Percentiles rank a stretch among this genome's conserved stretches.
These are phyloP conservation scores for Platichthys stellatus DNA, from an alignment of 2,113 vertebrate genomes.

Conservation along the genomic window DNA sequence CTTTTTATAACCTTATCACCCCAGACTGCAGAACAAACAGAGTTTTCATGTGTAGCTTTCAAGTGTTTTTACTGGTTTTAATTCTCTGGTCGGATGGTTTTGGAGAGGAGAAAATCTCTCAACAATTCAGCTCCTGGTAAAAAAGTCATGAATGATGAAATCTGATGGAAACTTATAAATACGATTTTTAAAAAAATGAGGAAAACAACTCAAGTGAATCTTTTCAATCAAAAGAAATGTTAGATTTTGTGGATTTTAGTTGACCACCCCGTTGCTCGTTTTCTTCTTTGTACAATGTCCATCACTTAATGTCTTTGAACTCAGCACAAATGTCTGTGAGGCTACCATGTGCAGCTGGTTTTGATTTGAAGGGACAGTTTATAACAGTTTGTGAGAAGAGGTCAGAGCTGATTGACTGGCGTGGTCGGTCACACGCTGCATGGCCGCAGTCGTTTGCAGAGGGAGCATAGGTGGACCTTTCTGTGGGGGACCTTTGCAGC, in stretches of 20 bases:
- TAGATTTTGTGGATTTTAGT: not conserved
- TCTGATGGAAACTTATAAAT: too few species aligned
- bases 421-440: not conserved
- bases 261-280: not conserved
- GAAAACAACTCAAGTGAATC: not conserved
- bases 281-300: not conserved
- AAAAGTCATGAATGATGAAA: not conserved
- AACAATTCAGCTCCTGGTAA: not conserved
- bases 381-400: conserved; percentile 5
- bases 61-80: too few species aligned
- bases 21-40: too few species aligned
- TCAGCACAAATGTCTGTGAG: not conserved
- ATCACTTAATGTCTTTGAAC: not conserved
- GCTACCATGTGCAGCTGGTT: not conserved
- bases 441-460: not conserved
- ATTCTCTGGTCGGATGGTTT: too few species aligned
- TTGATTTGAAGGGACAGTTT: not conserved
- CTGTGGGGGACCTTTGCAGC: conserved; percentile 77
- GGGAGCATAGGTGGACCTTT: not conserved
- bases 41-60: too few species aligned
- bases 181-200: not conserved
- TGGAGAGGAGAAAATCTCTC: too few species aligned
- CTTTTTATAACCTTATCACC: too few species aligned
- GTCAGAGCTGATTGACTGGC: not conserved
- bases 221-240: not conserved